Evolutionary conservation across 2,113 vertebrate genomes (phyloP).

Genomic region (Rhagologus leucostigma): DNA sequence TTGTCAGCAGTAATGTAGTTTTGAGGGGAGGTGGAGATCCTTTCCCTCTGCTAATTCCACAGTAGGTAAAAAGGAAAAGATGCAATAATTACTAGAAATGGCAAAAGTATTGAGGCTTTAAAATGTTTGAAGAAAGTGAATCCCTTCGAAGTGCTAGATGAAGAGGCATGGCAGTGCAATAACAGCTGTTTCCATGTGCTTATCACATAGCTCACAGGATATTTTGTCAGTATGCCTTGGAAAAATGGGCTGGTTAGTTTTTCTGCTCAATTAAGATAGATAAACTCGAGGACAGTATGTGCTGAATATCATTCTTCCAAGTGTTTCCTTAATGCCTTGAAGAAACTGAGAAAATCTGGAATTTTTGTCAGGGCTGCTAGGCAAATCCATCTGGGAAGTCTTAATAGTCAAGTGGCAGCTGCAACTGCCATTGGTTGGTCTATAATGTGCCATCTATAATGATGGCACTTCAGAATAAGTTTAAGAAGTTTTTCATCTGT

Average conservation of each 20-base stretch:
- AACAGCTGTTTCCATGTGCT: neutral
- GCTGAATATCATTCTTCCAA: neutral
- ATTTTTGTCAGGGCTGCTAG: neutral
- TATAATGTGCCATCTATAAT: neutral
- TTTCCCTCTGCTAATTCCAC: neutral
- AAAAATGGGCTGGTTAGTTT: neutral
- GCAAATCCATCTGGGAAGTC: neutral
- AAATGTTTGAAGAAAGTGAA: neutral
- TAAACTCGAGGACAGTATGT: fast-evolving
- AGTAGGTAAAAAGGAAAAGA: neutral
- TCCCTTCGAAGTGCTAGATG: neutral
- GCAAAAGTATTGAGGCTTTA: neutral
- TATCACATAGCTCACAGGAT: neutral
- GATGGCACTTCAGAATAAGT: neutral
- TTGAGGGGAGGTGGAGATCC: neutral
- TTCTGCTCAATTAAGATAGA: neutral
- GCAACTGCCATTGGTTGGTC: neutral
- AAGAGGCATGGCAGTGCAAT: neutral
- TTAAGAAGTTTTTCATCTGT: neutral
- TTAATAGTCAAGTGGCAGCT: neutral
- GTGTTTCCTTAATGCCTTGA: neutral
- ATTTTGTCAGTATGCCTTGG: neutral
- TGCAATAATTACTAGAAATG: neutral
- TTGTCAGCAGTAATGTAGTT: neutral
- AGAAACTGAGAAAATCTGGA: neutral